phyloP scores from a whole-genome alignment of 2,797 vertebrate genomes.

The Nyctibius grandis region DNA sequence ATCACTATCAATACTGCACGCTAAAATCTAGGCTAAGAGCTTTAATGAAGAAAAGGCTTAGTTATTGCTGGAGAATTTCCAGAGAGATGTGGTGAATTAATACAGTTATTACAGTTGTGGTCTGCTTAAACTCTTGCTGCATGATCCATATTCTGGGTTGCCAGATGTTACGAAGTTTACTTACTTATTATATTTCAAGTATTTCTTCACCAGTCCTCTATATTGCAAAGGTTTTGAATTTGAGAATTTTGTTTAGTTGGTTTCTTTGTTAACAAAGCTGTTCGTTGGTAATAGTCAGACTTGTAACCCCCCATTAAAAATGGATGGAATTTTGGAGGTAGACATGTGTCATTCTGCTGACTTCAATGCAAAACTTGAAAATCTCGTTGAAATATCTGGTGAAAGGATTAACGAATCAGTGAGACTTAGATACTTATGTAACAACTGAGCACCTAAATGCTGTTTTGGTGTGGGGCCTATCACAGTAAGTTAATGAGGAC shows the following conservation, averaged over 20 bases:
- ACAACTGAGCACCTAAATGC: neutral
- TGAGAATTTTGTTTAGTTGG: neutral
- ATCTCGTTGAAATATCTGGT: neutral
- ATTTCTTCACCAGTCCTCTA: neutral
- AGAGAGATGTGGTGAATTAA: neutral
- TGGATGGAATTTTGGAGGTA: neutral
- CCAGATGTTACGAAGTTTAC: neutral
- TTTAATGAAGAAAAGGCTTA: neutral
- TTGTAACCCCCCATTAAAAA: neutral
- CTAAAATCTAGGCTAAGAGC: neutral
- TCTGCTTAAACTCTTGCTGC: neutral
- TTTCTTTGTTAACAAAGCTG: neutral
- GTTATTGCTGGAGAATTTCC: neutral
- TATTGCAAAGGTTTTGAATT: neutral
- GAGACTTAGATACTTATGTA: neutral
- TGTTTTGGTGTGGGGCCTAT: neutral
- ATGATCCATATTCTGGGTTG: neutral
- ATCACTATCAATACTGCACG: neutral
- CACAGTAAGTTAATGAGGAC: neutral
- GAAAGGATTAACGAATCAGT: neutral
- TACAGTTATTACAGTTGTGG: neutral
- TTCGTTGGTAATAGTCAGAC: neutral
- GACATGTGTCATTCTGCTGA: neutral
- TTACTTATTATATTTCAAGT: neutral
- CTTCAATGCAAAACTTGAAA: neutral